A percentile compares a stretch with the other conserved stretches of the same genome.
phyloP scores from a whole-genome alignment of 2,113 vertebrate genomes.

The Pongo pygmaeus region DNA sequence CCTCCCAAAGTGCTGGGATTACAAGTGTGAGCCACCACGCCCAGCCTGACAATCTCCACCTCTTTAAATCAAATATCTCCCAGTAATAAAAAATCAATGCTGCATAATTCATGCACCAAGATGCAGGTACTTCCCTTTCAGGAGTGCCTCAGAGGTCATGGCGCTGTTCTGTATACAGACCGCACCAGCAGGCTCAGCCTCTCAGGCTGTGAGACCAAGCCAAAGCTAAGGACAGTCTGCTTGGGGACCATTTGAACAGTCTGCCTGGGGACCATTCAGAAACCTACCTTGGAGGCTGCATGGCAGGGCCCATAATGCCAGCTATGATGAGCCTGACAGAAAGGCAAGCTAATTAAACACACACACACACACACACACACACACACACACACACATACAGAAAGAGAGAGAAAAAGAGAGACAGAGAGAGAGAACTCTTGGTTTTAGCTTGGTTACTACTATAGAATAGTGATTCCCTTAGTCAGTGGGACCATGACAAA shows the following conservation, averaged over 20 bases:
- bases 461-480: not conserved
- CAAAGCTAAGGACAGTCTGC: not conserved
- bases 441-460: not conserved
- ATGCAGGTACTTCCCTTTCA: not conserved
- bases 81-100: not conserved
- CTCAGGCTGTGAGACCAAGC: not conserved
- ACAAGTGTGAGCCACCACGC: too few relatives aligned
- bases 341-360: not conserved
- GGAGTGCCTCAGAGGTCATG: not conserved
- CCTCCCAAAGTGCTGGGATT: too few relatives aligned
- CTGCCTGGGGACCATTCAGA: too few relatives aligned
- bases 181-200: not conserved
- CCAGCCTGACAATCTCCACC: not conserved
- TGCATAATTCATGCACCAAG: not conserved
- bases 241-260: too few relatives aligned
- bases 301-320: not conserved
- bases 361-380: not conserved
- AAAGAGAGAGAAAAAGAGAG: not conserved
- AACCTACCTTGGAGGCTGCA: not conserved
- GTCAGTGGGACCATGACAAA: not conserved
- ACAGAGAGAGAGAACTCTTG: not conserved
- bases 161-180: not conserved
- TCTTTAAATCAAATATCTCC: conserved; percentile 4
- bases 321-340: not conserved
- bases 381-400: not conserved